Percentiles rank a stretch among this genome's conserved stretches.
These are phyloP conservation scores for Karalla daura DNA, from an alignment of 2,797 vertebrate species.

Conservation along the genomic window DNA sequence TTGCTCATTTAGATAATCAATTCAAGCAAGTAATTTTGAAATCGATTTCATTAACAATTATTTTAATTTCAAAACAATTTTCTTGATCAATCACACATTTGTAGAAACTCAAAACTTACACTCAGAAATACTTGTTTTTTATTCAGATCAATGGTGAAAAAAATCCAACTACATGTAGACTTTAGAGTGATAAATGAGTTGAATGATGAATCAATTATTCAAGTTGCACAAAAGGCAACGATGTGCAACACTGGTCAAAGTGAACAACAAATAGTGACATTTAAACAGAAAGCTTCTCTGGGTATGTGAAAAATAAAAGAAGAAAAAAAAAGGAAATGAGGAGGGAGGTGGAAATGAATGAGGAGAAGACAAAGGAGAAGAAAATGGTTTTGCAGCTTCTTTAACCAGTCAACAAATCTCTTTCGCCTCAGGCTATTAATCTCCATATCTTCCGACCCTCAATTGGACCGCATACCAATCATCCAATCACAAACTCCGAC, in stretches of 20 bases:
- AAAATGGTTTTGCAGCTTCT: constrained; percentile 6
- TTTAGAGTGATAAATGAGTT: not conserved
- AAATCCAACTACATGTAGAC: not conserved
- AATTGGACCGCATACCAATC: constrained; percentile 8
- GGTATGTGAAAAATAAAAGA: no score
- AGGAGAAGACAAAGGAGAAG: not conserved
- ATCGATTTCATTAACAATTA: not conserved
- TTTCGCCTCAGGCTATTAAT: not conserved
- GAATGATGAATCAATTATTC: not conserved
- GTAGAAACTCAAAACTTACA: not conserved
- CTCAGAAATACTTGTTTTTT: not conserved
- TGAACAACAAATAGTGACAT: constrained; percentile 11
- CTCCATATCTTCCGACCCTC: not conserved
- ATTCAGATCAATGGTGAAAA: not conserved
- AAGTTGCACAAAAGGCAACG: constrained; percentile 3
- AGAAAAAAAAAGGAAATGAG: no score
- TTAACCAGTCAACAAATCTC: constrained; percentile 7
- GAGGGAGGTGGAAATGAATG: no score
- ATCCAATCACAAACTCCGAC: constrained; percentile 9
- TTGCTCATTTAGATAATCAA: constrained; percentile 8
- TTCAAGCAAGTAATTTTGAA: not conserved
- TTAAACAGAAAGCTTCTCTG: not conserved
- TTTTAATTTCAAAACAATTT: not conserved
- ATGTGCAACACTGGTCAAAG: constrained; percentile 15
- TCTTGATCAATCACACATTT: not conserved